Percentiles rank a stretch among this genome's conserved stretches.
These are phyloP conservation scores for Mastigias papua DNA, from an alignment of 30 jellyfish, hydroid and myxozoan genomes.

Conservation along the genomic window DNA sequence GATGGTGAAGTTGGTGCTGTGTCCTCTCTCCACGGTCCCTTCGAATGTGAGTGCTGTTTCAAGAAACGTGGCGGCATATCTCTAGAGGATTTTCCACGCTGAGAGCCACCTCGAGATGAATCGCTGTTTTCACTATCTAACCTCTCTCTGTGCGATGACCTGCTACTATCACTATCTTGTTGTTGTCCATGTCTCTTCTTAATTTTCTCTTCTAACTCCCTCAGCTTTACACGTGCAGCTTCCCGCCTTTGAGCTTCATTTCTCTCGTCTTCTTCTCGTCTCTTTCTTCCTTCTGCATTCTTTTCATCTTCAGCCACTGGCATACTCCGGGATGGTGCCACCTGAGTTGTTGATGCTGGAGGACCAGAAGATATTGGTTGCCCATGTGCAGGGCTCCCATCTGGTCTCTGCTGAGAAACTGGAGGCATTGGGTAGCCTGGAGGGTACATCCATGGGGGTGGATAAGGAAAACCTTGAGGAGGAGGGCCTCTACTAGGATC, in stretches of 20 bases:
- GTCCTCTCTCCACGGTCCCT: conserved; percentile 33
- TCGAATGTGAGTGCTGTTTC: conserved; percentile 68
- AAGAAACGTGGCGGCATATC: conserved; percentile 92
- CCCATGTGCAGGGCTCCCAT: not conserved
- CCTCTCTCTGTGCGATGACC: conserved; percentile 61
- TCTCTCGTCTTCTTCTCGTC: conserved; percentile 46
- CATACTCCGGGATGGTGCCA: not conserved
- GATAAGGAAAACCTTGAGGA: conserved; percentile 48
- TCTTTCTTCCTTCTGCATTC: conserved; percentile 36
- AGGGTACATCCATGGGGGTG: conserved; percentile 57
- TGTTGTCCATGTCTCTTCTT: conserved; percentile 59
- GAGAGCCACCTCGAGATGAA: conserved; percentile 75
- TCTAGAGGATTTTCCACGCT: conserved; percentile 62
- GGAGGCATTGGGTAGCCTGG: conserved; percentile 46
- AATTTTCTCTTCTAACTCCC: conserved; percentile 79
- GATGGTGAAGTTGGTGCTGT: conserved; percentile 54
- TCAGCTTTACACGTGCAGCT: conserved; percentile 72
- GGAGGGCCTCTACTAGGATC: too few species aligned
- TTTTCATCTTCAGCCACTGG: conserved; percentile 13
- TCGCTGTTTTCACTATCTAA: conserved; percentile 87
- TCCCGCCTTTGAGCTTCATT: conserved; percentile 65
- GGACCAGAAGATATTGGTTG: conserved; percentile 44
- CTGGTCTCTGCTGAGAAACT: conserved; percentile 44
- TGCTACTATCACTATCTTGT: conserved; percentile 65
- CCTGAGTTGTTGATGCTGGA: conserved; percentile 8